A percentile compares a stretch with the other conserved stretches of the same genome.
Conservation (phyloP, 2,113 vertebrate genomes). For the Onychostoma macrolepis region DNA sequence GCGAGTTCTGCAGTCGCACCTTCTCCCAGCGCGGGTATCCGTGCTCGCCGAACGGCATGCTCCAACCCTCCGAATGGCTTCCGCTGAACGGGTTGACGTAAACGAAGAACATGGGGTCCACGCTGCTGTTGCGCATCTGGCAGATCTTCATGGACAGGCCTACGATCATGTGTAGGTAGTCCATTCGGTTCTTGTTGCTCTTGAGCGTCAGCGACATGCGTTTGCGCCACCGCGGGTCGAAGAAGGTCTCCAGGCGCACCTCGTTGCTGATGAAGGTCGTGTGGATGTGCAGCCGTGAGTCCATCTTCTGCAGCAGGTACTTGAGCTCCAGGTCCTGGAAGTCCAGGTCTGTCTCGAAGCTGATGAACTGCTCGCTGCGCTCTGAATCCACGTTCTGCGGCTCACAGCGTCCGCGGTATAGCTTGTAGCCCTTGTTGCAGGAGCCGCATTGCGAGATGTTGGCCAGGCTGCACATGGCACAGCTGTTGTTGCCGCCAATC, state of each 20-base stretch:
- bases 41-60: slow-evolving; percentile 97
- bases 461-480: slow-evolving; percentile 99
- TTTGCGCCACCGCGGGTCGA: slow-evolving; percentile 97
- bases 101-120: slow-evolving; percentile 98
- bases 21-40: slow-evolving; percentile 98
- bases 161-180: slow-evolving; percentile 98
- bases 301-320: slow-evolving; percentile 98
- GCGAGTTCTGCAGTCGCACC: slow-evolving; percentile 91
- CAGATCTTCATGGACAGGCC: slow-evolving; percentile 99
- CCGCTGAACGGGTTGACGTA: slow-evolving; percentile 98
- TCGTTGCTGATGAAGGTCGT: slow-evolving; percentile 99
- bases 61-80: slow-evolving; percentile 98
- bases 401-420: slow-evolving; percentile 96
- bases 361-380: slow-evolving; percentile 98
- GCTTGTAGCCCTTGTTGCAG: slow-evolving; percentile 99
- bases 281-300: slow-evolving; percentile 95
- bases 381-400: slow-evolving; percentile 99
- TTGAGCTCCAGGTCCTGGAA: slow-evolving; percentile 99
- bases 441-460: slow-evolving; percentile 99
- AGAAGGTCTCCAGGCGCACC: slow-evolving; percentile 98
- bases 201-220: slow-evolving; percentile 99
- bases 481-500: slow-evolving; percentile 98
- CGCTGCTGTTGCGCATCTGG: slow-evolving; percentile 97
- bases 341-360: slow-evolving; percentile 98
- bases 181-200: slow-evolving; percentile 99